Evolutionary conservation across 2,888 invertebrate genomes (phyloP), one percentile per base, ranked within the genome.

Genomic region (Drosophila conformis): DNA sequence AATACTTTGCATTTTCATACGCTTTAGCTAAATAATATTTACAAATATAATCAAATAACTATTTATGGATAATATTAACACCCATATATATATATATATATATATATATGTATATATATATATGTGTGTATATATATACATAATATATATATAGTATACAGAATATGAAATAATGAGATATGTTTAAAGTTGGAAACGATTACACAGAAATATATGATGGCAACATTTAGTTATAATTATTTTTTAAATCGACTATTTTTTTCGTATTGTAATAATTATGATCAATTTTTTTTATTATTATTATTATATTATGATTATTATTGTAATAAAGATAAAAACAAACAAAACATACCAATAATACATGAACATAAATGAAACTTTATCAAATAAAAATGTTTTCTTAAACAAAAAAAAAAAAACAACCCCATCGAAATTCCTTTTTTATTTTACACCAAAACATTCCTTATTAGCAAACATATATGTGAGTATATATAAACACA

Each of bases 1-100:
- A 85, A 85, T 79, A 87, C 89, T 87, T 91, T 91, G 90, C 91
- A 90, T 91, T 91, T 90, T 87, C 86, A 87, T 86, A 90, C 89
- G 90, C 90, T 91, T 91, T 91, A 91, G 91, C 88, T 91, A 91
- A 90, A 82, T 67, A 69, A 80, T 75, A 80, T 73, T 80, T 79
- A 80, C 61, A 76, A 65, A 70, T 78, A 73, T 73, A 76, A 73
- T 73, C 77, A 79, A 74, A 78, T 65, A 83, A 78, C 80, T 79
- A 84, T 86, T 86, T 78, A 81, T 77, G 66, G 64, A 76, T 68
- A 78, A 77, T 67, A 73, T 63, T 69, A 58, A 71, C 57, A 64
- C 36, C 62, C 53, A 70, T 15, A 66, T 25, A 70, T 58, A 78
- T 51, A 53, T 33, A 61, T 27, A 54, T 51, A 51, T 65, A 66